Conservation (phyloP, 1,140 invertebrate species). For the Papilio xuthus region DNA sequence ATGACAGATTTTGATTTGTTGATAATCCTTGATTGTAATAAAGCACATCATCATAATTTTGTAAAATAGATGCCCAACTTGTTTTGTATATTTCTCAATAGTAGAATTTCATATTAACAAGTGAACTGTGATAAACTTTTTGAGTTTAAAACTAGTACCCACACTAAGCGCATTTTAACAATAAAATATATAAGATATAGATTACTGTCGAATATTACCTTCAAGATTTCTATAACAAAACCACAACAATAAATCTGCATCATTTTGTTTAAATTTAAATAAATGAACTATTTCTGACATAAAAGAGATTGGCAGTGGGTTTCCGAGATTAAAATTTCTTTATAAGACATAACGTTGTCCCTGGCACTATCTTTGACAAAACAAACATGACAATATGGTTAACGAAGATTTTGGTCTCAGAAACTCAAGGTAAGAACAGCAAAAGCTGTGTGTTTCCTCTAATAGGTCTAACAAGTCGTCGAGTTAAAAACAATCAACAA, state of each 20-base stretch:
- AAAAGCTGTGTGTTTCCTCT: background rate
- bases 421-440: no score
- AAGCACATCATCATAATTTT: conserved; percentile 12
- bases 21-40: background rate
- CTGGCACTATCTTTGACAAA: no score
- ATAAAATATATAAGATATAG: conserved; percentile 33
- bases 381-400: no score
- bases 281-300: background rate
- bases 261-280: conserved; percentile 3
- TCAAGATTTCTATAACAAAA: conserved; percentile 30
- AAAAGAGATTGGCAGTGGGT: no score
- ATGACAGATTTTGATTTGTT: background rate
- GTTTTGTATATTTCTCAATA: conserved; percentile 36
- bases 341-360: no score
- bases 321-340: no score
- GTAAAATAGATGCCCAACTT: background rate
- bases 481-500: no score
- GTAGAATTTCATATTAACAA: conserved; percentile 44
- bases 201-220: conserved; percentile 24
- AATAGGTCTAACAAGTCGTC: background rate
- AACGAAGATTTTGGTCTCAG: no score
- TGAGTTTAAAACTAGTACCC: conserved; percentile 41
- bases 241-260: conserved; percentile 37
- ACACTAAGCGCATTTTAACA: conserved; percentile 33
- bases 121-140: conserved; percentile 50